Conservation (phyloP, 2,113 vertebrate genomes). For the Pleuronectes platessa region DNA sequence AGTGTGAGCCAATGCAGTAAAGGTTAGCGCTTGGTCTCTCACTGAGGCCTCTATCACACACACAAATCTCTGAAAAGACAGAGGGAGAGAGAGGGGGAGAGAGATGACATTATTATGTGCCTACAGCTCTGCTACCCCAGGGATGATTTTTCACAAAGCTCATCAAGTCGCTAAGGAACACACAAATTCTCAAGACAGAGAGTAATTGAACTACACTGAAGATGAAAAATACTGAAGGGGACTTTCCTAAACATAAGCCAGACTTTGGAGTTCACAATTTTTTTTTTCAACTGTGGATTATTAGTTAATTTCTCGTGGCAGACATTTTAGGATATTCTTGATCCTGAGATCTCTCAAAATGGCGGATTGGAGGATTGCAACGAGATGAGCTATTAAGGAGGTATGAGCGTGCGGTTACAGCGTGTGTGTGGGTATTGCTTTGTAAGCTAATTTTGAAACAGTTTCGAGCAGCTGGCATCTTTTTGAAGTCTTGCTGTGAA, state of each 20-base stretch:
- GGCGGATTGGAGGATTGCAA: slow-evolving; percentile 54
- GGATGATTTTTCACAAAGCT: slow-evolving; percentile 60
- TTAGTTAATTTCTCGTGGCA: slow-evolving; percentile 23
- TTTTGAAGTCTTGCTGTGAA: slow-evolving; percentile 10
- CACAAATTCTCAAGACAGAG: slow-evolving; percentile 34
- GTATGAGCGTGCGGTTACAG: slow-evolving; percentile 45
- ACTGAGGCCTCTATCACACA: slow-evolving; percentile 68
- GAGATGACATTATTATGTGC: slow-evolving; percentile 59
- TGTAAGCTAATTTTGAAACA: slow-evolving; percentile 12
- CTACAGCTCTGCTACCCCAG: slow-evolving; percentile 45
- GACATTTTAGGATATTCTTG: slow-evolving; percentile 68
- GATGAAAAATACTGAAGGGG: slow-evolving; percentile 2
- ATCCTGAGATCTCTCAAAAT: slow-evolving; percentile 64
- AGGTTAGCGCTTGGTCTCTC: slow-evolving; percentile 77
- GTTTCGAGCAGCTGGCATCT: slow-evolving; percentile 7
- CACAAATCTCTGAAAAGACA: slow-evolving; percentile 61
- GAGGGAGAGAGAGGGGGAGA: slow-evolving; percentile 36
- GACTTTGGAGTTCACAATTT: not conserved
- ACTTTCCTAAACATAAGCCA: not conserved
- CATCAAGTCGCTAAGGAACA: slow-evolving; percentile 54
- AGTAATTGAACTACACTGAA: slow-evolving; percentile 17
- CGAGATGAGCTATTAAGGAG: slow-evolving; percentile 43
- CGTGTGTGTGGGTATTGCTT: slow-evolving; percentile 22
- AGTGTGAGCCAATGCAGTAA: slow-evolving; percentile 76
- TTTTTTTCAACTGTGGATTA: not conserved